Percentiles rank a stretch among this genome's conserved stretches.
These are phyloP conservation scores for Polylopha cassiicola DNA, from an alignment of 2,888 invertebrate species.

Conservation along the genomic window DNA sequence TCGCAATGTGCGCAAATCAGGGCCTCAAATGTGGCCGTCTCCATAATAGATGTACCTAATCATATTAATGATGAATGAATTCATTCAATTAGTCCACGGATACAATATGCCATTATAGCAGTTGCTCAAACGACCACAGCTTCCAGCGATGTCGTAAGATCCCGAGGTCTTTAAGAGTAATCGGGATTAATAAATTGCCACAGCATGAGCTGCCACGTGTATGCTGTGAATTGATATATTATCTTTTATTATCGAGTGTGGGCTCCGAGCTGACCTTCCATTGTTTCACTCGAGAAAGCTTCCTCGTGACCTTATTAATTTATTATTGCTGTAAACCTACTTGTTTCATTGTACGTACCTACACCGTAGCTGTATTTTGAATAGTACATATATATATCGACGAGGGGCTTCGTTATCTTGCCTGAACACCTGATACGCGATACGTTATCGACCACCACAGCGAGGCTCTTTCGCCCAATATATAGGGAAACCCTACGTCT, in stretches of 20 bases:
- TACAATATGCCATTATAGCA: background rate
- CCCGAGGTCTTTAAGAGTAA: slow-evolving; percentile 18
- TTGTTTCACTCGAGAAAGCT: slow-evolving; percentile 12
- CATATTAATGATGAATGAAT: too few species aligned
- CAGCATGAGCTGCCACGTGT: background rate
- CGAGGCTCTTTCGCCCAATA: slow-evolving; percentile 12
- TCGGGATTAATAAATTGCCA: slow-evolving; percentile 16
- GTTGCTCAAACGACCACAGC: background rate
- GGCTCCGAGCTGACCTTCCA: slow-evolving; percentile 13
- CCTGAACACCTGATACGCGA: slow-evolving; percentile 12
- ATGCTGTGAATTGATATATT: too few species aligned
- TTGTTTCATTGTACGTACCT: too few species aligned
- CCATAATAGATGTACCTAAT: too few species aligned
- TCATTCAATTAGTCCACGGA: background rate
- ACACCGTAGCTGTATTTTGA: too few species aligned
- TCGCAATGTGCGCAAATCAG: too few species aligned
- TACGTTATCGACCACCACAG: slow-evolving; percentile 11
- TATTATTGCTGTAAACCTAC: too few species aligned
- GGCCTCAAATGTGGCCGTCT: too few species aligned
- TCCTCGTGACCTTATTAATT: too few species aligned
- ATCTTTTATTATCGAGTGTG: slow-evolving; percentile 6
- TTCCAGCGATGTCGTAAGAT: slow-evolving; percentile 3
- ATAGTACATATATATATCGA: background rate
- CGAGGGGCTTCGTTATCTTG: background rate
- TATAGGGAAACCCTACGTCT: slow-evolving; percentile 13